Base-by-base conservation (phyloP, 2,888 invertebrate species). In the Xanthia togata region DNA sequence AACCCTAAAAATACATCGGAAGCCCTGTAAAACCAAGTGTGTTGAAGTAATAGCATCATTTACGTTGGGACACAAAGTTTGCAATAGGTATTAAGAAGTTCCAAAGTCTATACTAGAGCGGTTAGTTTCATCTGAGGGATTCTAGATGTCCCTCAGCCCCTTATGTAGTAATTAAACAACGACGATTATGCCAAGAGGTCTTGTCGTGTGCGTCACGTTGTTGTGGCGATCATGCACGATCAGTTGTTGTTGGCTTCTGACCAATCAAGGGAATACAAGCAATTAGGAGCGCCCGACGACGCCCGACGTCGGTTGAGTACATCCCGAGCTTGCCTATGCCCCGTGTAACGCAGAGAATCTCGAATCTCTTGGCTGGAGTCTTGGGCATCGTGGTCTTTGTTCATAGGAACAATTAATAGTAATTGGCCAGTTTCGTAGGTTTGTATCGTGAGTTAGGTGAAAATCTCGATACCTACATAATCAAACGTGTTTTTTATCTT, bases 261-360 rank as follows among this genome's bases (percentile, higher is more conserved):
- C 50, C 62, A 63, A 73, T 80, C 73, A 80, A 79, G 67, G 62
- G 35, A 68, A 73, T 47, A 73, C 55, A 73, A 62, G 55, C 78
- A 73, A 80, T 79, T 67, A 55, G 20, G 35, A 55, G 44, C 26
- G 14, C 38, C 59, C 59, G 65, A 79, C 9, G 26, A 38, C 8
- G 20, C 38, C 47, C 79, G 50, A 64, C 0, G 26, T 20, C 4
- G 17, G 23, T 23, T 35, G n/a, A 67, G 31, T 23, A 47, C 17
- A n/a, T 38, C 38, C 35, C n/a, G 44, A 53, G 65, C 17, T 41
- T 20, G 55, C 44, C 35, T 41, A 38, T n/a, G 38, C 17, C 63
- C 38, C 41, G 41, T 41, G 38, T 38, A 41, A 20, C 26, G 35
- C 47, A 50, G 11, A 38, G 12, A 55, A 57, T 53, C 31, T 41